phyloP scores from a whole-genome alignment of 2,888 invertebrate genomes.

The Ormyrus rosae region DNA sequence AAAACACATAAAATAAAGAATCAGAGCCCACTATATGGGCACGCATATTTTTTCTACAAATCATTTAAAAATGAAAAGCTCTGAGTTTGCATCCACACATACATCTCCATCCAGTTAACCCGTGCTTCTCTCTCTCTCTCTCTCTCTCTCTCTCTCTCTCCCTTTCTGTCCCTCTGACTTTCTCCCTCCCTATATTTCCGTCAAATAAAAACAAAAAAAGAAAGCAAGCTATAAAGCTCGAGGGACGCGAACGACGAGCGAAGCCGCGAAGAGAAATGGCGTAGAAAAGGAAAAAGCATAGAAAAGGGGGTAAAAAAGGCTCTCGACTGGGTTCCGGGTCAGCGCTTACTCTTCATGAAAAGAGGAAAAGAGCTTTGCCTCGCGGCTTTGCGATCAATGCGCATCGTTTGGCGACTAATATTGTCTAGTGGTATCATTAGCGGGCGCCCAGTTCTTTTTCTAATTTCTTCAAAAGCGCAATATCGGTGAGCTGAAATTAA shows the following conservation, averaged over 20 bases:
- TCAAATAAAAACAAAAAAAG: not conserved
- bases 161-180: no score
- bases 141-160: no score
- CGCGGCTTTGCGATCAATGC: not conserved
- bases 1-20: not conserved
- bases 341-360: constrained; percentile 62
- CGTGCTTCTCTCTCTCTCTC: no score
- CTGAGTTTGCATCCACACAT: not conserved
- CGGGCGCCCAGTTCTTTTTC: no score
- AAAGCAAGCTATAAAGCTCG: not conserved
- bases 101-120: constrained; percentile 4
- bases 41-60: not conserved
- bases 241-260: not conserved
- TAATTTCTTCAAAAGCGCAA: no score
- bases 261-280: constrained; percentile 5
- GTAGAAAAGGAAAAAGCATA: not conserved
- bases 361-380: constrained; percentile 58
- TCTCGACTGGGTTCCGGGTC: constrained; percentile 44
- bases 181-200: no score
- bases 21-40: not conserved
- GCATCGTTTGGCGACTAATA: constrained; percentile 21
- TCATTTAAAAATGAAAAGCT: constrained; percentile 11
- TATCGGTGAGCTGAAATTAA: no score
- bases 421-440: not conserved
- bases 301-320: not conserved